phyloP scores from a whole-genome alignment of 2,797 vertebrate genomes.

The Danio aesculapii region DNA sequence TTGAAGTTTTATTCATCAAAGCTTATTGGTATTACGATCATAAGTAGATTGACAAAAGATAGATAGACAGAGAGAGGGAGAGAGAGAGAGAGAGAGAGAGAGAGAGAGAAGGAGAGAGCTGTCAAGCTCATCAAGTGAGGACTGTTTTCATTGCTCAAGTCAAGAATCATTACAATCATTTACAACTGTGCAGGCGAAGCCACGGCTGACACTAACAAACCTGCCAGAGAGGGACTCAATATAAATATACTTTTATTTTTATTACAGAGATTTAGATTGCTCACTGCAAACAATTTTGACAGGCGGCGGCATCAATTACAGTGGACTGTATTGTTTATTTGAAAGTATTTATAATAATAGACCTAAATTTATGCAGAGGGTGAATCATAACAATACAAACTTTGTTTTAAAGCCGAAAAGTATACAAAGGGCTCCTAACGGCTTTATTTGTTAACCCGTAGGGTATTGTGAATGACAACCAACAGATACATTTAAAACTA shows the following conservation, averaged over 20 bases:
- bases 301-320: background rate
- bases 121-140: constrained; percentile 41
- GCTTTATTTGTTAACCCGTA: too few relatives aligned
- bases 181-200: constrained; percentile 32
- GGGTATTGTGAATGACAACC: too few relatives aligned
- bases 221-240: constrained; percentile 17
- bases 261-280: background rate
- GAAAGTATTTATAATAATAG: background rate
- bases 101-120: constrained; percentile 27
- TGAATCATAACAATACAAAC: too few relatives aligned
- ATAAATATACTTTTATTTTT: constrained; percentile 18
- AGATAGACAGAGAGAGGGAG: too few relatives aligned
- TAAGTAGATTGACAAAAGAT: background rate
- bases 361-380: background rate
- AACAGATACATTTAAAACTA: too few relatives aligned
- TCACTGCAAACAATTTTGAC: constrained; percentile 9
- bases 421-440: too few relatives aligned
- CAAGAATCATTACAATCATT: constrained; percentile 43
- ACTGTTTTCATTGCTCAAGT: constrained; percentile 48
- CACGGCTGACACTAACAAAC: constrained; percentile 35
- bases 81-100: background rate
- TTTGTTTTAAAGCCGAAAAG: too few relatives aligned
- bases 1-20: constrained; percentile 28
- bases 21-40: constrained; percentile 26
- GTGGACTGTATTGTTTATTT: background rate